These are phyloP conservation scores for Drosophila subobscura DNA, from an alignment of 1,140 invertebrate genomes.

Conservation along the genomic window DNA sequence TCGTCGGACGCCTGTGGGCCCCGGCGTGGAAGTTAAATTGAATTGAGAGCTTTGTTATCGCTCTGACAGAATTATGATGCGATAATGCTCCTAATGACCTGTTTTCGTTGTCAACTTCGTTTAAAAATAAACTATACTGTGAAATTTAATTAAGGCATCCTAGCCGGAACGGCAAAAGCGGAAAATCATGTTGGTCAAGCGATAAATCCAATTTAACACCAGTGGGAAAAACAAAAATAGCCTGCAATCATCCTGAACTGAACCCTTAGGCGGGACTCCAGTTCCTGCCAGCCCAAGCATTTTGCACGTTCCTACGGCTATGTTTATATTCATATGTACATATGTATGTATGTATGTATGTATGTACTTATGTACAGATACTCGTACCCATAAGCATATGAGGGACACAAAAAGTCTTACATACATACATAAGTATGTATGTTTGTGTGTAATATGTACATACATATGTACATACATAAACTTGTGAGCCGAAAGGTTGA, in stretches of 20 bases:
- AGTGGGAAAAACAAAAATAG: conserved; percentile 60
- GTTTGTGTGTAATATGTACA: too few relatives aligned
- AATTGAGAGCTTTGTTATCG: conserved; percentile 68
- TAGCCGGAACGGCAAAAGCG: conserved; percentile 36
- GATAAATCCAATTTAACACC: conserved; percentile 70
- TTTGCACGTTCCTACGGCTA: conserved; percentile 4
- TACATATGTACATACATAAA: too few relatives aligned
- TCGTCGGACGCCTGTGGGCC: conserved; percentile 14
- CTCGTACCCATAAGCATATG: background rate
- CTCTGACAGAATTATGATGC: conserved; percentile 74
- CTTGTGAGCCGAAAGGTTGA: background rate
- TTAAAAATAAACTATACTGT: conserved; percentile 65
- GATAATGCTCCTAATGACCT: conserved; percentile 75
- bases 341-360: background rate
- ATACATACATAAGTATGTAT: background rate
- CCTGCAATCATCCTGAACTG: conserved; percentile 43
- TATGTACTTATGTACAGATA: background rate
- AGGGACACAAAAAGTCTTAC: background rate
- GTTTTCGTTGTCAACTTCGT: conserved; percentile 70
- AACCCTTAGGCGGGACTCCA: conserved; percentile 40
- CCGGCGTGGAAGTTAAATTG: conserved; percentile 54
- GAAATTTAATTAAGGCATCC: conserved; percentile 64
- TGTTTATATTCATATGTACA: background rate
- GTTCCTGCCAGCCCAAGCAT: background rate
- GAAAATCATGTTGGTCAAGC: conserved; percentile 70